Evolutionary conservation across 2,888 invertebrate species (phyloP).

Genomic region (Caenorhabditis parvicauda): DNA sequence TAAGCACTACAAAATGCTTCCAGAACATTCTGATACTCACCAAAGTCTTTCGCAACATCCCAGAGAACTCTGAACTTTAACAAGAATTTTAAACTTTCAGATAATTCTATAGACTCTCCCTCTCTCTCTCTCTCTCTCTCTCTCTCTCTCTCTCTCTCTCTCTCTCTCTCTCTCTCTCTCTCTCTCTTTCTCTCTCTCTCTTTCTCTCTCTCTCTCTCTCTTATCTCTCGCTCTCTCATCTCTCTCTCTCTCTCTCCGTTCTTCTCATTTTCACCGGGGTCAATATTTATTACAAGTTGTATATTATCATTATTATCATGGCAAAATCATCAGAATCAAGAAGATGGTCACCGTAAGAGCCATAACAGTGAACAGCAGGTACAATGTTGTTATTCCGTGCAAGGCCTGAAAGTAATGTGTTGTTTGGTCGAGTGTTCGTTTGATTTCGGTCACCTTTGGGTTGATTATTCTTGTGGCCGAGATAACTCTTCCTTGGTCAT

Average conservation of each 20-base stretch:
- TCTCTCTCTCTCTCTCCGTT: neutral
- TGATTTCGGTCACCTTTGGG: too few species aligned
- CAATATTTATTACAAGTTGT: too few species aligned
- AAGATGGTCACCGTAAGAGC: too few species aligned
- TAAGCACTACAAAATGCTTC: too few species aligned
- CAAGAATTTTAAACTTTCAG: too few species aligned
- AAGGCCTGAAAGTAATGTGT: conserved; percentile 2
- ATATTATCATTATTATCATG: too few species aligned
- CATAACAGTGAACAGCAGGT: conserved; percentile 7
- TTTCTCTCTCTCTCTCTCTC: conserved; percentile 1
- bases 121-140: neutral
- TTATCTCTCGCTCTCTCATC: neutral
- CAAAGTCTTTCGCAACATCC: too few species aligned
- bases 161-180: conserved; percentile 3
- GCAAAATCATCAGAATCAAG: too few species aligned
- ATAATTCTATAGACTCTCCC: too few species aligned
- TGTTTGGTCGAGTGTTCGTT: too few species aligned
- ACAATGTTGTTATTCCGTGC: conserved; percentile 2
- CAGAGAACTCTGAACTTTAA: too few species aligned
- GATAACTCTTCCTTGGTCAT: conserved; percentile 8
- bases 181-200: neutral
- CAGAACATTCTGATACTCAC: too few species aligned
- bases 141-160: conserved; percentile 7
- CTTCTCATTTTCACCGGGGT: neutral
- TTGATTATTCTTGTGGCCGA: neutral